These are phyloP conservation scores for Sarcophaga rosellei DNA, from an alignment of 2,888 invertebrate species.

Conservation along the genomic window DNA sequence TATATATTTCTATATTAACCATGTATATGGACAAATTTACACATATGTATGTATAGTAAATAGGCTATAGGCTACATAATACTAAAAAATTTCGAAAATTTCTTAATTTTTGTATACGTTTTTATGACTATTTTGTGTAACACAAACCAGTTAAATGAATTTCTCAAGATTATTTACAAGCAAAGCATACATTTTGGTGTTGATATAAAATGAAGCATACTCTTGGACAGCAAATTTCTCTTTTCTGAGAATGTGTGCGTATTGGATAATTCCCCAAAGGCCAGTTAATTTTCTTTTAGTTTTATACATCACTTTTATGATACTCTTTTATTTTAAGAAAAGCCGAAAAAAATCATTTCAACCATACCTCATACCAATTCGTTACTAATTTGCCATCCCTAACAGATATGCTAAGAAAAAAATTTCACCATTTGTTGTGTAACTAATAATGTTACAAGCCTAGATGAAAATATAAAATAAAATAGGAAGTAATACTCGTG, in stretches of 20 bases:
- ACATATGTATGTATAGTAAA: too few species aligned
- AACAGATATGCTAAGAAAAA: slow-evolving; percentile 42
- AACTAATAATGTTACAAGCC: slow-evolving; percentile 50
- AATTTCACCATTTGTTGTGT: slow-evolving; percentile 61
- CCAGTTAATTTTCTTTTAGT: slow-evolving; percentile 63
- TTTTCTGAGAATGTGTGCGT: neutral
- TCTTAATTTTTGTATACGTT: slow-evolving; percentile 1
- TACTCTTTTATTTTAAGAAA: neutral
- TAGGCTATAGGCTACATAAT: neutral
- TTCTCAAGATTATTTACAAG: slow-evolving; percentile 3
- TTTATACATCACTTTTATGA: slow-evolving; percentile 40
- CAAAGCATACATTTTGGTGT: slow-evolving; percentile 2
- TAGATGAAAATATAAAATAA: slow-evolving; percentile 16
- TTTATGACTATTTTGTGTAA: slow-evolving; percentile 18
- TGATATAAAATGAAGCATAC: slow-evolving; percentile 5
- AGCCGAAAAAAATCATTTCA: slow-evolving; percentile 21
- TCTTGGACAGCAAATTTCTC: slow-evolving; percentile 22
- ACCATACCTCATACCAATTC: neutral
- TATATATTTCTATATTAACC: neutral
- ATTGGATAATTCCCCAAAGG: slow-evolving; percentile 54
- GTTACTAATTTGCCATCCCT: slow-evolving; percentile 50
- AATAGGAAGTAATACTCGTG: neutral
- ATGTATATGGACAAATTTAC: neutral
- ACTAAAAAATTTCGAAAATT: slow-evolving; percentile 35
- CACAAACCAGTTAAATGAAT: slow-evolving; percentile 17